Base-by-base conservation (phyloP, 2,113 vertebrate genomes). In the Turdus rufiventris region DNA sequence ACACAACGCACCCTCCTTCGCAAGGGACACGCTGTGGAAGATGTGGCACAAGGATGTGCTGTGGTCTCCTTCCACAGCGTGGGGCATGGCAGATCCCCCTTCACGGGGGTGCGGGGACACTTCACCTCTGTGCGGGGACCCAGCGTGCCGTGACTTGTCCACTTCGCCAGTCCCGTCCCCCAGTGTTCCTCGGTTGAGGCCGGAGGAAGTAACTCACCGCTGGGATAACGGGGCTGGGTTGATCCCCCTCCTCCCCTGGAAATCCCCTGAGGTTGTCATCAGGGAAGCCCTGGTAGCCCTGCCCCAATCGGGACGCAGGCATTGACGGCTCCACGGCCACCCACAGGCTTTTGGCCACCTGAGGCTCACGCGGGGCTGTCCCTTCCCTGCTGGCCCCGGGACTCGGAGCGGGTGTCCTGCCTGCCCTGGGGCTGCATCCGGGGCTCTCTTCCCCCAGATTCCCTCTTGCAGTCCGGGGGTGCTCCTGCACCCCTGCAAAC, bases 381-480 rank as follows among this genome's bases (percentile, higher is more conserved):
- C 36, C 25, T 11, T 16, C 21, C 25, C 62, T 6, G 1, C n/a
- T 8, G 45, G 5, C 61, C 20, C 51, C 4, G 4, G 38, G 45
- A 36, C 8, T 25, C 2, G 2, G 51, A 53, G 81, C 0, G 2
- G 24, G 18, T 89, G 65, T 33, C 61, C 36, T 78, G 40, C 61
- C 36, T 78, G 40, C 75, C 60, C 47, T 43, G 56, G 57, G 85
- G 54, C 73, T 91, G 93, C 89, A 92, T 86, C 65, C 3, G 17
- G 89, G 78, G 70, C 42, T 89, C 66, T 96, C 61, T 88, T 78
- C 47, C 66, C 82, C n/a, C 75, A 90, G 70, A 88, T 90, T 70
- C 48, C 74, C 66, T 80, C 60, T 42, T 33, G 78, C 68, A 71
- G 77, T 11, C 31, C 38, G 4, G 60, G 62, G 19, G 33, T 48